These are phyloP conservation scores for Tenthredo mesomela DNA, from an alignment of 2,888 invertebrate genomes.

Conservation along the genomic window DNA sequence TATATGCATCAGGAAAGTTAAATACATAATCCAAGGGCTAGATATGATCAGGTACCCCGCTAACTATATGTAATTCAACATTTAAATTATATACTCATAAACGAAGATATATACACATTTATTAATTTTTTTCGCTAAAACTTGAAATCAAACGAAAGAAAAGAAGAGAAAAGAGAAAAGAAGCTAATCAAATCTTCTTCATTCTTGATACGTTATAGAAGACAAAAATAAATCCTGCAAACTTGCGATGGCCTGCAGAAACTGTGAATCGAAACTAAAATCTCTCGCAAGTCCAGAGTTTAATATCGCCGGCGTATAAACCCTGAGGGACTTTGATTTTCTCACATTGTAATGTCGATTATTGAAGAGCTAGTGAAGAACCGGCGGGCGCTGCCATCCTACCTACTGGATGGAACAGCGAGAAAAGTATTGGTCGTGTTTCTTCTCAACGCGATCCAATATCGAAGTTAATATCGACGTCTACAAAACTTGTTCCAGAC, in stretches of 20 bases:
- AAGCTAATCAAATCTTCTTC: too few relatives aligned
- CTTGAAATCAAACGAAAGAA: too few relatives aligned
- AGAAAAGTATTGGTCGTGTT: constrained; percentile 46
- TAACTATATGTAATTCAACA: neutral
- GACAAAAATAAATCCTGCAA: neutral
- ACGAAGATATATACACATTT: too few relatives aligned
- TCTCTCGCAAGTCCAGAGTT: neutral
- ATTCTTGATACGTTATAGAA: too few relatives aligned
- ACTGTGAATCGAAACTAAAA: neutral
- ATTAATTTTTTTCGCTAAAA: too few relatives aligned
- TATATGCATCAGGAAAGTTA: neutral
- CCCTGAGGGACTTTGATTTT: neutral
- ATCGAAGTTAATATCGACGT: constrained; percentile 50
- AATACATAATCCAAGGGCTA: neutral
- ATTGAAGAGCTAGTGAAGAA: constrained; percentile 25
- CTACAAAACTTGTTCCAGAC: constrained; percentile 12
- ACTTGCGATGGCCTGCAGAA: neutral
- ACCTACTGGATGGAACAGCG: neutral
- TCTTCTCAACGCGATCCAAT: constrained; percentile 40
- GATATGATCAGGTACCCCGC: neutral
- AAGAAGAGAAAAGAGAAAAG: too few relatives aligned
- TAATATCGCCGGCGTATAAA: constrained; percentile 39
- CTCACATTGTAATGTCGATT: constrained; percentile 48
- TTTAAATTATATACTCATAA: neutral
- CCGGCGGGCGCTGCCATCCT: too few relatives aligned